Percentiles rank a stretch among this genome's conserved stretches.
Conservation (phyloP, 2,113 vertebrate genomes). For the Oriolus oriolus region DNA sequence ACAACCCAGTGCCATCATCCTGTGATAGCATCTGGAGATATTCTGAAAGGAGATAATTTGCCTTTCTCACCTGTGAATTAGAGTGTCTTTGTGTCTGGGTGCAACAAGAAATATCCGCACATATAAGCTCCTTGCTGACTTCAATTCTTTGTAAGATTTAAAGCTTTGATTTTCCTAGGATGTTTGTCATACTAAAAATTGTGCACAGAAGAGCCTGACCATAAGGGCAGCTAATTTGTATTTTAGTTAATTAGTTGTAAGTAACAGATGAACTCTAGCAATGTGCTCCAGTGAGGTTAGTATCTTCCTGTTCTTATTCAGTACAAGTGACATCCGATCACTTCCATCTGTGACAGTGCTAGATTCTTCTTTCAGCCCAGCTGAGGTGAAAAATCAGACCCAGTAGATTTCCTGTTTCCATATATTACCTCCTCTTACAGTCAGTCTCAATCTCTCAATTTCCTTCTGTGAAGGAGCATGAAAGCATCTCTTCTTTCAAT, state of each 20-base stretch:
- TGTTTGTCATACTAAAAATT: background rate
- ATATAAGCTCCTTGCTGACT: background rate
- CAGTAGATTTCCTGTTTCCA: slow-evolving; percentile 17
- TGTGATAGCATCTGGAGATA: background rate
- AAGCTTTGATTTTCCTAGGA: background rate
- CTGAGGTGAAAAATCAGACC: slow-evolving; percentile 41
- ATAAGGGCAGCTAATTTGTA: background rate
- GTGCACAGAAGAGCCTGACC: background rate
- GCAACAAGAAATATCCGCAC: accelerated
- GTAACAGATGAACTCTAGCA: background rate
- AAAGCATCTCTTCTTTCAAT: background rate
- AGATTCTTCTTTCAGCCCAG: background rate
- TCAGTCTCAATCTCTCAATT: background rate
- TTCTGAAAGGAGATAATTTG: background rate
- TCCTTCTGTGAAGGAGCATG: background rate
- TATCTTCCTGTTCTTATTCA: slow-evolving; percentile 30
- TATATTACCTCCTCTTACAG: background rate
- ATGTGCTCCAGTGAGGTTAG: background rate
- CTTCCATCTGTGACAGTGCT: slow-evolving; percentile 24
- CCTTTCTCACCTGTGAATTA: background rate
- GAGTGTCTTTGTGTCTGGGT: background rate
- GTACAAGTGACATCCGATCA: slow-evolving; percentile 19
- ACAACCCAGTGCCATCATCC: background rate
- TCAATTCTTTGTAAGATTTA: background rate
- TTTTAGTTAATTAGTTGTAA: slow-evolving; percentile 2